phyloP scores from a whole-genome alignment of 2,113 vertebrate genomes.

The Rattus norvegicus region GRCr8 NC_086024.1:104050501-104051000 shows the following conservation, averaged over 20 bases:
- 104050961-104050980: not conserved
- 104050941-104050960: not conserved
- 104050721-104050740: not conserved
- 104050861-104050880: not conserved
- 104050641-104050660: not conserved
- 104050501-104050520: not conserved
- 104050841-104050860: conserved; percentile 32
- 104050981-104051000: not conserved
- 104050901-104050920: not conserved
- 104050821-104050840: not conserved
- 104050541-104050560: not conserved
- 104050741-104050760: not conserved
- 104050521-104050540: not conserved
- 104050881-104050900: conserved; percentile 27
- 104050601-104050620: not conserved
- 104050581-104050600: not conserved
- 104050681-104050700: not conserved
- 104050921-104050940: not conserved
- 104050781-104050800: not conserved
- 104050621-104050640: not conserved
- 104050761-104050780: not conserved
- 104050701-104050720: not conserved
- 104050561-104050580: not conserved
- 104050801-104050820: conserved; percentile 21
- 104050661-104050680: not conserved